Evolutionary conservation across 2,113 vertebrate species (phyloP).

Genomic region (Entomyzon cyanotis): DNA sequence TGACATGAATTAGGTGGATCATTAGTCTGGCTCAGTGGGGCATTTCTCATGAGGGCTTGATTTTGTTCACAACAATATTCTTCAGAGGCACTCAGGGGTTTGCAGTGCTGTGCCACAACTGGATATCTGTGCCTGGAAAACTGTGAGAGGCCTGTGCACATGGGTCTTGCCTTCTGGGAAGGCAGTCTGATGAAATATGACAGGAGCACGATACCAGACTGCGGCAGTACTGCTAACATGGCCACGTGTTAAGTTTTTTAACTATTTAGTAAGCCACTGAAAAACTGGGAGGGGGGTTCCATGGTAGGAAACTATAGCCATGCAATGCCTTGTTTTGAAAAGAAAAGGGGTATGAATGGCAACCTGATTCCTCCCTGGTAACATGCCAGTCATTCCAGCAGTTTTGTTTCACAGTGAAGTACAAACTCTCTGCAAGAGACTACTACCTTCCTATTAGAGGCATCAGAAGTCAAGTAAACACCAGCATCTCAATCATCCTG

Average conservation of each 20-base stretch:
- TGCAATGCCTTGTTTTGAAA: background rate
- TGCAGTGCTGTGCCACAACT: background rate
- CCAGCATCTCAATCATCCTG: background rate
- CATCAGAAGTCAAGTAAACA: background rate
- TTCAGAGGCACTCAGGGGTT: background rate
- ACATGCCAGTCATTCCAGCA: background rate
- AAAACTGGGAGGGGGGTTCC: background rate
- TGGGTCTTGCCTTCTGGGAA: background rate
- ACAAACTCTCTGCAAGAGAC: background rate
- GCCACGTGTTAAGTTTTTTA: background rate
- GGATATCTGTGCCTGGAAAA: background rate
- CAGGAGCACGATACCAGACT: background rate
- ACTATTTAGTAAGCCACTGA: background rate
- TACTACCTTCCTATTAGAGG: background rate
- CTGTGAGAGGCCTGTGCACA: background rate
- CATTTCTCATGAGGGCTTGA: background rate
- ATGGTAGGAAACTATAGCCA: background rate
- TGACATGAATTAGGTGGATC: conserved; percentile 1
- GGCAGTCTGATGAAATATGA: background rate
- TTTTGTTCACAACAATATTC: background rate
- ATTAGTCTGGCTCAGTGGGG: background rate
- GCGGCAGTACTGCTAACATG: background rate
- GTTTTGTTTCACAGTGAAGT: background rate
- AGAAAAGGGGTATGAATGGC: background rate
- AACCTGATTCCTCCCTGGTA: background rate